Evolutionary conservation across 2,113 vertebrate genomes (phyloP).

Genomic region (Laticauda colubrina): DNA sequence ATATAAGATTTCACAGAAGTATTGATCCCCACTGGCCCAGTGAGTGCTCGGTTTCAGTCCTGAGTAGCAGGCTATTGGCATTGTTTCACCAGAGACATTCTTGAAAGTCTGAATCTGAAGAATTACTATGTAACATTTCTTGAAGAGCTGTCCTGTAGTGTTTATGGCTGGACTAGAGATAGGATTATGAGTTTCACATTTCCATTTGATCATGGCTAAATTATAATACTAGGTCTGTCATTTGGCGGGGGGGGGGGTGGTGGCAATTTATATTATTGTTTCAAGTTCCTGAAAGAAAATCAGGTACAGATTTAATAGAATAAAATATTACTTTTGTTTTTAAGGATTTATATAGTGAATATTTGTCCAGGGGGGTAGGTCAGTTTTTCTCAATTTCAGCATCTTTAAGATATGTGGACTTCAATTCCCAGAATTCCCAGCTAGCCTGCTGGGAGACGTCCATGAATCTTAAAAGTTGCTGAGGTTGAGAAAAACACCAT

Average conservation of each 20-base stretch:
- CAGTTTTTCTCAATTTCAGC: background rate
- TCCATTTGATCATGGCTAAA: background rate
- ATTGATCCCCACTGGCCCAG: background rate
- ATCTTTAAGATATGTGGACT: background rate
- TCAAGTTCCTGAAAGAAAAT: background rate
- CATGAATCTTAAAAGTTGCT: background rate
- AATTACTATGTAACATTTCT: background rate
- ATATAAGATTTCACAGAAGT: background rate
- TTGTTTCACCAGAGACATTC: background rate
- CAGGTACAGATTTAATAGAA: background rate
- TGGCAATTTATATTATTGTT: background rate
- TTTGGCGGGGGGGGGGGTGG: no score
- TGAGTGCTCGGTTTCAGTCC: background rate
- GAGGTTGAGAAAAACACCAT: background rate
- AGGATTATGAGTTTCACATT: background rate
- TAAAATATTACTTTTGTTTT: background rate
- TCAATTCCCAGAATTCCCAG: background rate
- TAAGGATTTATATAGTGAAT: background rate
- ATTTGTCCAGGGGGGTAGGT: background rate
- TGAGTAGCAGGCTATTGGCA: background rate
- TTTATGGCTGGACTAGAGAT: background rate
- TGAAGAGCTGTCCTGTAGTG: background rate
- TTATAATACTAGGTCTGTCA: background rate
- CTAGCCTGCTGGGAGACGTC: background rate
- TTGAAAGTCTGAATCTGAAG: background rate